A percentile compares a stretch with the other conserved stretches of the same genome.
phyloP scores from a whole-genome alignment of 37 sponge, comb jelly and placozoan genomes.

The Geodia barretti region DNA sequence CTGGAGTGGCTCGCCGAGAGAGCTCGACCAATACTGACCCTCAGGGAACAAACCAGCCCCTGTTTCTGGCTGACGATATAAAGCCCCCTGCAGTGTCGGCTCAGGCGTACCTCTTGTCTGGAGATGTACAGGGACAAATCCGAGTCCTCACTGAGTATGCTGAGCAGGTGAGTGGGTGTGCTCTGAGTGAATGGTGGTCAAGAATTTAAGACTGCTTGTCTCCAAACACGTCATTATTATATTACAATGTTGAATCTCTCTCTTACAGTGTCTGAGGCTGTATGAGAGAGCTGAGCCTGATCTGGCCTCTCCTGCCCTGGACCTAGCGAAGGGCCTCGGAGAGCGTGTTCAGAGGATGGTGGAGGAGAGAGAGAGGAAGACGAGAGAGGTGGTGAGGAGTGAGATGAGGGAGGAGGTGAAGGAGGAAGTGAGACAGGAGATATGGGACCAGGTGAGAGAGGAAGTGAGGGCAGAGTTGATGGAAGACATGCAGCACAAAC shows the following conservation, averaged over 20 bases:
- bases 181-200: not conserved
- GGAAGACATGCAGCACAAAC: slow-evolving; percentile 14
- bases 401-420: slow-evolving; percentile 8
- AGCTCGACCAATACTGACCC: not conserved
- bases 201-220: too few relatives aligned
- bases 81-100: not conserved
- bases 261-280: not conserved
- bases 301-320: not conserved
- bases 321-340: not conserved
- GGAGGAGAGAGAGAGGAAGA: not conserved
- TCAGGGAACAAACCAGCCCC: not conserved
- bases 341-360: not conserved
- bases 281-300: not conserved
- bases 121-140: not conserved
- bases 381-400: not conserved
- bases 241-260: too few relatives aligned
- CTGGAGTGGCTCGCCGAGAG: not conserved
- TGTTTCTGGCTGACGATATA: not conserved
- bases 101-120: not conserved
- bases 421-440: slow-evolving; percentile 4
- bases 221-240: too few relatives aligned
- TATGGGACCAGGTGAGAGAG: slow-evolving; percentile 19
- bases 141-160: not conserved
- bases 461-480: not conserved
- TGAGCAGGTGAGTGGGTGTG: not conserved